Evolutionary conservation across 2,797 vertebrate genomes (phyloP).

Genomic region (Babyrousa celebensis): DNA sequence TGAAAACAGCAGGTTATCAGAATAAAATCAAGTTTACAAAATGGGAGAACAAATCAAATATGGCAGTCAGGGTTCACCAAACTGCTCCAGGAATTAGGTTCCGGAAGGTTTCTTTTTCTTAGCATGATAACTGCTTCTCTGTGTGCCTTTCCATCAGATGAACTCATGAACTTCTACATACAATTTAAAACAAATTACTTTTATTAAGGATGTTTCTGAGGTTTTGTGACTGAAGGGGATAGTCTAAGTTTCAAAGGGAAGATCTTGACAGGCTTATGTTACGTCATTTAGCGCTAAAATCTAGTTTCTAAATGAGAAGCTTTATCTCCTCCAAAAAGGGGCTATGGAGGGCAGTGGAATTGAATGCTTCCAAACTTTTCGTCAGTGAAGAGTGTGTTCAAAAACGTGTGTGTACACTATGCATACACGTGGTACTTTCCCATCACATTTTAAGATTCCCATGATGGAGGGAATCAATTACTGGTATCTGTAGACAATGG

Average conservation of each 20-base stretch:
- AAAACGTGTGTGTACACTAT: conserved; percentile 80
- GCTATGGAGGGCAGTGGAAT: conserved; percentile 63
- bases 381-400: conserved; percentile 79
- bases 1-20: conserved; percentile 63
- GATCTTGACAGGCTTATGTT: conserved; percentile 45
- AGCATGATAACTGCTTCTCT: conserved; percentile 52
- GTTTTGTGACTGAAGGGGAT: conserved; percentile 75
- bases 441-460: conserved; percentile 81
- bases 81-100: conserved; percentile 66
- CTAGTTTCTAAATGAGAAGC: conserved; percentile 66
- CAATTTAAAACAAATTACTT: conserved; percentile 76
- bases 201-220: conserved; percentile 85
- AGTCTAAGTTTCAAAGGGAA: conserved; percentile 62
- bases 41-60: conserved; percentile 54
- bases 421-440: conserved; percentile 82
- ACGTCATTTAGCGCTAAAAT: conserved; percentile 60
- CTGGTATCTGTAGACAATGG: conserved; percentile 81
- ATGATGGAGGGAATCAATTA: conserved; percentile 81
- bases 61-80: conserved; percentile 23
- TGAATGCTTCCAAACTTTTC: conserved; percentile 88
- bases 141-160: conserved; percentile 71
- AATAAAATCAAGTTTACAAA: conserved; percentile 53
- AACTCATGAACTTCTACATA: conserved; percentile 73
- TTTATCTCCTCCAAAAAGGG: conserved; percentile 69
- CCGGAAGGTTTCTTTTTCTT: conserved; percentile 55